Percentiles rank a stretch among this genome's conserved stretches.
Conservation (phyloP, 2,888 invertebrate genomes). For the Lasioglossum oenotherae region DNA sequence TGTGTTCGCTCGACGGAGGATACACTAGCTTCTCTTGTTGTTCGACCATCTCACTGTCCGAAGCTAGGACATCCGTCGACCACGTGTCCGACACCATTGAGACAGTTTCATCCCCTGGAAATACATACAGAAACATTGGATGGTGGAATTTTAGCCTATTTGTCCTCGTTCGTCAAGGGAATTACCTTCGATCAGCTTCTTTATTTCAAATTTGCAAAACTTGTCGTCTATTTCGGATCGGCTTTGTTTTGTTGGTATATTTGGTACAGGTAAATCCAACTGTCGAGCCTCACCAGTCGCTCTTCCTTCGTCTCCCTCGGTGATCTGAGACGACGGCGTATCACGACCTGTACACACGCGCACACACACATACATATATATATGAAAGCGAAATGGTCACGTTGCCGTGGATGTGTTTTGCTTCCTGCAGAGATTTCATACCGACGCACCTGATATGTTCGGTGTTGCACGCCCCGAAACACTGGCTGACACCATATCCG, state of each 20-base stretch:
- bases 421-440: background rate
- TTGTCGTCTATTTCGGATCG: conserved; percentile 98
- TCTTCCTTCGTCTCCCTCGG: conserved; percentile 86
- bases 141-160: background rate
- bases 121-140: background rate
- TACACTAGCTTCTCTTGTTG: conserved; percentile 87
- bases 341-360: conserved; percentile 88
- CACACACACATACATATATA: background rate
- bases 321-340: conserved; percentile 97
- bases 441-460: conserved; percentile 91
- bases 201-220: conserved; percentile 99
- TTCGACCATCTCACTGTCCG: conserved; percentile 97
- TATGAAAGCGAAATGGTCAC: background rate
- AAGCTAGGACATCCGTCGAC: conserved; percentile 99
- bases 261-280: conserved; percentile 81
- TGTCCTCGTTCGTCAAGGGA: background rate
- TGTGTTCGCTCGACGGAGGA: conserved; percentile 70
- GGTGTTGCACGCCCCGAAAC: conserved; percentile 96
- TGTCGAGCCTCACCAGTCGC: conserved; percentile 81
- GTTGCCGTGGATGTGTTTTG: background rate
- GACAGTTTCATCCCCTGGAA: conserved; percentile 94
- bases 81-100: conserved; percentile 99
- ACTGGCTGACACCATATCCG: conserved; percentile 98
- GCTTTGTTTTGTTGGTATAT: conserved; percentile 89
- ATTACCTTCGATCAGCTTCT: conserved; percentile 86